Conservation (phyloP, 2,888 invertebrate species). For the Rapana venosa region DNA sequence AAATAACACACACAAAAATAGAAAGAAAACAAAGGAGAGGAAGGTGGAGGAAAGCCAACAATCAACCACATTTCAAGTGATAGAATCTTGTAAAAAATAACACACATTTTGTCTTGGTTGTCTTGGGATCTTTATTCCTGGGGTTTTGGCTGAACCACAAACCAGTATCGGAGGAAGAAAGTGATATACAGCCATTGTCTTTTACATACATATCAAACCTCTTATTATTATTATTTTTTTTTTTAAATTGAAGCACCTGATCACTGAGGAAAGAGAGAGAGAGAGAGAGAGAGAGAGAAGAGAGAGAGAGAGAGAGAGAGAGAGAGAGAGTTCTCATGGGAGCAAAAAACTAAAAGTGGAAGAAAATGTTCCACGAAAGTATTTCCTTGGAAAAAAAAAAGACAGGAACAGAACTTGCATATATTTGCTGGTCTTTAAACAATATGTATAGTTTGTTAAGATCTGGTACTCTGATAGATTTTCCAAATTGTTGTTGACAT, state of each 20-base stretch:
- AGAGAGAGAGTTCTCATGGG: not conserved
- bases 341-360: not conserved
- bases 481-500: too few relatives aligned
- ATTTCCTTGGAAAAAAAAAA: not conserved
- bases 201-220: too few relatives aligned
- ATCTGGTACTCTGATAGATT: too few relatives aligned
- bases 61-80: too few relatives aligned
- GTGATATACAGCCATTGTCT: constrained; percentile 31
- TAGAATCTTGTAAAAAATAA: not conserved
- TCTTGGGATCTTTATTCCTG: not conserved
- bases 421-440: too few relatives aligned
- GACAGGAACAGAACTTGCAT: too few relatives aligned
- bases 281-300: not conserved
- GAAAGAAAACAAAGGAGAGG: too few relatives aligned
- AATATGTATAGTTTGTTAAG: too few relatives aligned
- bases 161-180: constrained; percentile 1
- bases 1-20: too few relatives aligned
- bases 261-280: not conserved
- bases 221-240: too few relatives aligned
- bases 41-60: too few relatives aligned
- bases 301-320: constrained; percentile 13
- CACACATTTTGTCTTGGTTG: not conserved
- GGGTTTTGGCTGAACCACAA: not conserved
- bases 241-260: not conserved
- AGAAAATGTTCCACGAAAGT: not conserved